Base-by-base conservation (phyloP, 2,797 vertebrate species). In the Rhinoraja longicauda region DNA sequence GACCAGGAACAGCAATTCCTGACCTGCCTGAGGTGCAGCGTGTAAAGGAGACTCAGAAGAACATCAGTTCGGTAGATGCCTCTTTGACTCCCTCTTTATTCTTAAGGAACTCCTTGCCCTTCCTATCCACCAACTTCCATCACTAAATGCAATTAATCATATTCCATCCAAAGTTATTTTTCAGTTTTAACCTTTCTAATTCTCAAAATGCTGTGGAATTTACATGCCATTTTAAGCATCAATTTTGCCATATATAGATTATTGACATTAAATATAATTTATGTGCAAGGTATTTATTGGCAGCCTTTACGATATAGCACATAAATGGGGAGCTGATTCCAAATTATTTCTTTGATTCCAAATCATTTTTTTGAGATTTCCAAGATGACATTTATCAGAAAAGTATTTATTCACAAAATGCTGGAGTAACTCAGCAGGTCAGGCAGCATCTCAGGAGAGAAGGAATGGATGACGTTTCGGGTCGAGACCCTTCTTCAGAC, bases 11-110 rank as follows among this genome's bases (percentile, higher is more conserved):
- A 45, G 26, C 90, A 91, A 73, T 91, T 10, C 39, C 90, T 73
- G 90, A 91, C 90, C 70, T 91, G 67, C 67, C 90, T 39, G 90
- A 91, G 24, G 70, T 73, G 67, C 32, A 91, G 64, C 90, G 64
- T 73, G 67, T 73, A 15, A 91, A 91, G 90, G 90, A 91, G 67
- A 72, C 32, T 4, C 90, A 91, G 98, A 99, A 97, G 96, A 96
- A 99, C 98, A 99, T 99, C 70, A 92, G 90, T 70, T 92, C 70
- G 90, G 90, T 92, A 92, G 90, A 6, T 92, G 70, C 67, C 36
- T 12, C 9, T 75, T 92, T 92, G 10, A 64, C 90, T 90, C 39
- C 26, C 39, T 24, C 79, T n/a, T 94, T 93, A 45, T 88, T 73
- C 73, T 36, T 29, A 36, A 15, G 29, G 19, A 32, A 62, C 21